Conservation (phyloP, 2,113 vertebrate genomes). For the Poeciliopsis retropinna region DNA sequence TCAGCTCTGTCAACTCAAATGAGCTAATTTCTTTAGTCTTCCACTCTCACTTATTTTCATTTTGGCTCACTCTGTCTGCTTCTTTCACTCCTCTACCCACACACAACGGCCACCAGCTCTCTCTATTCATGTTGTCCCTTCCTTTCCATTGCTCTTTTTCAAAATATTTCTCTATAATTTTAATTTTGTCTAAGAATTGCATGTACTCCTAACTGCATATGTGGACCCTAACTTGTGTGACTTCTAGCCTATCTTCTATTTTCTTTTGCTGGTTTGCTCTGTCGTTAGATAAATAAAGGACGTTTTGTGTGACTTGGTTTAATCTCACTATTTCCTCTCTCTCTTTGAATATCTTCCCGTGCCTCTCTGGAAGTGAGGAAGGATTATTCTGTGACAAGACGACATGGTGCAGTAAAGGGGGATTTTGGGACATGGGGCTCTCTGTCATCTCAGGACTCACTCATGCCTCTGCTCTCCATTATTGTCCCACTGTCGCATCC, state of each 20-base stretch:
- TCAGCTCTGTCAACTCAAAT: slow-evolving; percentile 66
- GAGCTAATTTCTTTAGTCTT: slow-evolving; percentile 71
- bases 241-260: slow-evolving; percentile 11
- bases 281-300: slow-evolving; percentile 24
- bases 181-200: slow-evolving; percentile 52
- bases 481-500: slow-evolving; percentile 65
- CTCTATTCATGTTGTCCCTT: slow-evolving; percentile 1
- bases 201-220: slow-evolving; percentile 57
- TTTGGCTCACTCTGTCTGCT: slow-evolving; percentile 28
- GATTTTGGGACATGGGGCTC: slow-evolving; percentile 67
- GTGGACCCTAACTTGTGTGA: slow-evolving; percentile 21
- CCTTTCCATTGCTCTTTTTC: slow-evolving; percentile 32
- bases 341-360: slow-evolving; percentile 38
- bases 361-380: slow-evolving; percentile 53
- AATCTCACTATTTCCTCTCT: slow-evolving; percentile 6
- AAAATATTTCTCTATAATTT: slow-evolving; percentile 56
- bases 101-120: slow-evolving; percentile 34
- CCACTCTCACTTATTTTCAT: slow-evolving; percentile 57
- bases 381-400: slow-evolving; percentile 74
- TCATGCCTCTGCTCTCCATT: slow-evolving; percentile 69
- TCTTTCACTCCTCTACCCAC: slow-evolving; percentile 32
- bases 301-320: slow-evolving; percentile 10
- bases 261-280: slow-evolving; percentile 30
- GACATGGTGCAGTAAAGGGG: slow-evolving; percentile 65
- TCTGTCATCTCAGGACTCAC: slow-evolving; percentile 73